phyloP scores from a whole-genome alignment of 2,797 vertebrate species.

The Enteromius radiatus region DNA sequence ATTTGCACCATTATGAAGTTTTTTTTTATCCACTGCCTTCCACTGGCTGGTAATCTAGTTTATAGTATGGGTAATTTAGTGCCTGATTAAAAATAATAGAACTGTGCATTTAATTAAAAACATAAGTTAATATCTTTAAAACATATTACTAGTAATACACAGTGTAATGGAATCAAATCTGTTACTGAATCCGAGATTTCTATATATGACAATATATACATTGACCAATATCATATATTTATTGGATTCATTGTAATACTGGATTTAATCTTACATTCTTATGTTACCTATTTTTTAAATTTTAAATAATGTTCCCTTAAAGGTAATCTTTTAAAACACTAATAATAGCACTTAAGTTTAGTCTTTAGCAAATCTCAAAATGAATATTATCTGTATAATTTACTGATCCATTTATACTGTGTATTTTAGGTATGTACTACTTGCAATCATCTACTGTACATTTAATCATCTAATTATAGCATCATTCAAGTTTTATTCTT shows the following conservation, averaged over 20 bases:
- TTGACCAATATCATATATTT: not conserved
- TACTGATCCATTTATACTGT: not conserved
- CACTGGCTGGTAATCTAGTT: not conserved
- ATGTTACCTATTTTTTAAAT: not conserved
- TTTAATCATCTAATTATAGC: no score
- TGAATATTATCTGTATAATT: not conserved
- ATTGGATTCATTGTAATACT: not conserved
- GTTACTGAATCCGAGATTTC: not conserved
- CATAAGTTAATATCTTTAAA: not conserved
- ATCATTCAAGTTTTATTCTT: not conserved
- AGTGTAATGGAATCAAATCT: not conserved
- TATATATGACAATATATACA: not conserved
- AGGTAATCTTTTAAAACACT: not conserved
- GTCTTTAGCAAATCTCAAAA: not conserved
- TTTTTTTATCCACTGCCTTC: not conserved
- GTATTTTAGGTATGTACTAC: no score
- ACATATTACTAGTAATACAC: not conserved
- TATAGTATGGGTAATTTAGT: not conserved
- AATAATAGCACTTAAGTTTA: not conserved
- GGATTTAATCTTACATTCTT: not conserved
- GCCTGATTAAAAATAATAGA: not conserved
- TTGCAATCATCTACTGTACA: no score
- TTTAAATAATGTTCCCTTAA: not conserved
- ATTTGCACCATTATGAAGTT: not conserved
- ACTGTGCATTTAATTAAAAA: not conserved